Evolutionary conservation across 2,797 vertebrate species (phyloP), one percentile per base, ranked within the genome.

Genomic region (Emydoidea blandingii): DNA sequence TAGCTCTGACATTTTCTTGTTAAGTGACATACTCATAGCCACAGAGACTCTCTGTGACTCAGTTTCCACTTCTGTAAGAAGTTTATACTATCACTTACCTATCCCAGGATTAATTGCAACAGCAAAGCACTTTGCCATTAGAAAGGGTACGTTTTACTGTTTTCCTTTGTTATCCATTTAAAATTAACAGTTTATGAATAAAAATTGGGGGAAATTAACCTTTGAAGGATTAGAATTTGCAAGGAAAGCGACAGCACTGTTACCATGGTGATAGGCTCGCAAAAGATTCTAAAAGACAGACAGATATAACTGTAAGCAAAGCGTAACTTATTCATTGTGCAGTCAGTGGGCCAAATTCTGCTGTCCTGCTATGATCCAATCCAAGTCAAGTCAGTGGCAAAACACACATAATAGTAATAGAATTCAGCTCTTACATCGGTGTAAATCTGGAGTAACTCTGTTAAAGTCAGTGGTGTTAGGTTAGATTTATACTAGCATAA

Each of bases 141-240:
- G 76, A 92, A 96, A 91, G 89, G 86, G 90, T 81, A 81, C 94
- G 86, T 47, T 81, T 96, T 96, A 95, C 12, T 10, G 10, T 96
- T 96, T 72, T 95, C 84, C 59, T 59, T 87, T 79, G 90, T 85
- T 86, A 79, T 0, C 59, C 5, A 7, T 87, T 95, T 94, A 97
- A 96, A 97, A 72, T n/a, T 54, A 81, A 96, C 27, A 10, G 25
- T 93, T 72, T 57, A 29, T 79, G 94, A 96, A 76, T 2, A 56
- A 89, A 95, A 78, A 72, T 85, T 57, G 65, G 85, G 87, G 79
- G 94, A 96, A 94, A 96, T 91, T 87, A 92, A 6, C 54, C 78
- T 86, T 84, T 68, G 59, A 50, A 91, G 80, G 12, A 0, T 86
- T 14, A 87, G 86, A 81, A 92, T 80, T 41, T 79, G 37, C 3